phyloP scores from a whole-genome alignment of 2,888 invertebrate species.

The Agapetus fuscipes region DNA sequence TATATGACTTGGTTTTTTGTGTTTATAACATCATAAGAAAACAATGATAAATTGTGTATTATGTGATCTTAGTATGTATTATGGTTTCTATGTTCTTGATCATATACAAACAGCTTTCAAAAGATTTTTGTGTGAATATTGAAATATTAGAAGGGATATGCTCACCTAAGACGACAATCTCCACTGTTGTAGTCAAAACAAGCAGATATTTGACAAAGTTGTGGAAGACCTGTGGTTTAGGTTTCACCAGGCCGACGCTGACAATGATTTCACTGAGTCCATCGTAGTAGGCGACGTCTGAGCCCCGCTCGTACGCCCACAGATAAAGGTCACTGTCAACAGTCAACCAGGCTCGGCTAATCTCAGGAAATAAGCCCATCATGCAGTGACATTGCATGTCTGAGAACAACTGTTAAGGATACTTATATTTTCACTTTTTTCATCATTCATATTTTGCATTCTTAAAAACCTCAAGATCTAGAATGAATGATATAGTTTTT shows the following conservation, averaged over 20 bases:
- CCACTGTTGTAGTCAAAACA: conserved; percentile 88
- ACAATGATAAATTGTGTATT: too few species aligned
- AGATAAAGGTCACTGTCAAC: conserved; percentile 97
- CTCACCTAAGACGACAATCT: conserved; percentile 82
- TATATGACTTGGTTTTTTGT: too few species aligned
- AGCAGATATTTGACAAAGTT: conserved; percentile 84
- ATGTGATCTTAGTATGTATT: too few species aligned
- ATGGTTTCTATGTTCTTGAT: too few species aligned
- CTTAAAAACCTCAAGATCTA: too few species aligned
- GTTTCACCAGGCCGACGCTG: conserved; percentile 82
- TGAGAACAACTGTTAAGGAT: too few species aligned
- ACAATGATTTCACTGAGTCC: conserved; percentile 90
- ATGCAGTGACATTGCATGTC: conserved; percentile 93
- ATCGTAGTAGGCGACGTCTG: conserved; percentile 95
- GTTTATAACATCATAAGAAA: too few species aligned
- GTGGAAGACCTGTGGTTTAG: conserved; percentile 83
- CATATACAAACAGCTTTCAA: too few species aligned
- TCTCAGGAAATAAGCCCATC: conserved; percentile 96
- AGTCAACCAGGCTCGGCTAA: conserved; percentile 92
- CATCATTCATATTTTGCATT: too few species aligned
- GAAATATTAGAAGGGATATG: conserved; percentile 21
- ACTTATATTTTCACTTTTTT: too few species aligned
- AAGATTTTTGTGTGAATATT: not conserved
- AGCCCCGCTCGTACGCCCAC: conserved; percentile 94
- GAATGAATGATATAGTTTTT: too few species aligned